Evolutionary conservation across 2,113 vertebrate genomes (phyloP).

Genomic region (Vulpes lagopus): DNA sequence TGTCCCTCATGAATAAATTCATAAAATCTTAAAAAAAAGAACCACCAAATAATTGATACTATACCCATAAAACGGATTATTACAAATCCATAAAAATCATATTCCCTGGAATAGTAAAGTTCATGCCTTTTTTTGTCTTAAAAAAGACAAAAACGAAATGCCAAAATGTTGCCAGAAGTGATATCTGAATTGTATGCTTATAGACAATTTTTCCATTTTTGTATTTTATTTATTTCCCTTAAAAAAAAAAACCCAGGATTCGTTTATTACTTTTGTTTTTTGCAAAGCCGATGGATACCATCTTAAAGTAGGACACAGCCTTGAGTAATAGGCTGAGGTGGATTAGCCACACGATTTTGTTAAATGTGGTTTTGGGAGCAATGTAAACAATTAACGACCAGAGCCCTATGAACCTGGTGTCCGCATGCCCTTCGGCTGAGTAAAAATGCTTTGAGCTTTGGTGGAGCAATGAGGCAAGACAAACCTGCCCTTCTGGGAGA

Average conservation of each 20-base stretch:
- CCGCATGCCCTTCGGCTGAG: not conserved
- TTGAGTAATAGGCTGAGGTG: fast-evolving
- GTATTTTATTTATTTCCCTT: not conserved
- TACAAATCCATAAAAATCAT: not conserved
- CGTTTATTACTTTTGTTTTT: not conserved
- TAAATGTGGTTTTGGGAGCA: not conserved
- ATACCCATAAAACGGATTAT: not conserved
- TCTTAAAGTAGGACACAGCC: not conserved
- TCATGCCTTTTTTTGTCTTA: not conserved
- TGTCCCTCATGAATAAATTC: too few relatives aligned
- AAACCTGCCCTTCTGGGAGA: fast-evolving
- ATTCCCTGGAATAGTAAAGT: not conserved
- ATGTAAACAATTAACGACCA: fast-evolving
- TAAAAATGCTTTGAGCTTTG: not conserved
- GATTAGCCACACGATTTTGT: fast-evolving
- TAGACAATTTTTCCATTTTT: not conserved
- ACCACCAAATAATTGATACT: not conserved
- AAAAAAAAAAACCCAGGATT: not conserved
- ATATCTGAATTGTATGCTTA: not conserved
- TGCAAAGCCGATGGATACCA: not conserved
- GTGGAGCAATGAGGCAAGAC: not conserved
- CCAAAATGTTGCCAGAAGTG: not conserved
- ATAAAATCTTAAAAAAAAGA: too few relatives aligned
- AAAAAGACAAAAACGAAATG: not conserved
- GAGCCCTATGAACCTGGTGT: not conserved